These are phyloP conservation scores for Graphium colonna DNA, from an alignment of 2,888 invertebrate genomes.

Conservation along the genomic window DNA sequence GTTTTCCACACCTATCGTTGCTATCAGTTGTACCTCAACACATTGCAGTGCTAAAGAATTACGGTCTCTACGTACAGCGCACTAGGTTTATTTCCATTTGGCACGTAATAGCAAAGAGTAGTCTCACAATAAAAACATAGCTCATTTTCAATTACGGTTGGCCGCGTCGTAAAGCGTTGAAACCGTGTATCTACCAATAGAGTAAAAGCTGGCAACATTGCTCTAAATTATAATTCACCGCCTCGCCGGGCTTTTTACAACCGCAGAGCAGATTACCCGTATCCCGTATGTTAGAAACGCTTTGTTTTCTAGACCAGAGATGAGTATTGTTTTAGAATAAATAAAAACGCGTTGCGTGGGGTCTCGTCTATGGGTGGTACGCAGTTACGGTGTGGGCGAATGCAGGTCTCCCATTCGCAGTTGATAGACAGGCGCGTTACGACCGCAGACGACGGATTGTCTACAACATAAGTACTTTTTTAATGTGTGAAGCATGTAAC, in stretches of 20 bases:
- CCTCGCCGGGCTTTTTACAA: conserved; percentile 39
- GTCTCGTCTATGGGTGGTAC: conserved; percentile 24
- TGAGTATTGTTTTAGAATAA: conserved; percentile 23
- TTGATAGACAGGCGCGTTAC: background rate
- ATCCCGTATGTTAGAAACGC: conserved; percentile 62
- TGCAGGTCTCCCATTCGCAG: background rate
- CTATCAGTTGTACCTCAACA: background rate
- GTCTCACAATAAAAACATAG: conserved; percentile 30
- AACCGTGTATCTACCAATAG: conserved; percentile 38
- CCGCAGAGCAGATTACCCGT: conserved; percentile 69
- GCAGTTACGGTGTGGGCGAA: conserved; percentile 2
- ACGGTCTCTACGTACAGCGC: background rate
- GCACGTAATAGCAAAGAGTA: background rate
- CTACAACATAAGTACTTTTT: no score
- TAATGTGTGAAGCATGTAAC: no score
- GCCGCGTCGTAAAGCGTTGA: conserved; percentile 38
- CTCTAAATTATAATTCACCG: conserved; percentile 32
- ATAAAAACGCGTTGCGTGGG: conserved; percentile 17
- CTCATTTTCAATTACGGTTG: conserved; percentile 46
- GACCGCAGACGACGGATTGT: no score
- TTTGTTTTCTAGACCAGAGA: conserved; percentile 28
- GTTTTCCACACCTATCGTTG: conserved; percentile 9
- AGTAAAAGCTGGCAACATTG: conserved; percentile 33
- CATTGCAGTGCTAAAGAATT: background rate
- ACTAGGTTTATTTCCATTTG: background rate